Evolutionary conservation across 2,797 vertebrate genomes (phyloP).

Genomic region (Sitta carolinensis): DNA sequence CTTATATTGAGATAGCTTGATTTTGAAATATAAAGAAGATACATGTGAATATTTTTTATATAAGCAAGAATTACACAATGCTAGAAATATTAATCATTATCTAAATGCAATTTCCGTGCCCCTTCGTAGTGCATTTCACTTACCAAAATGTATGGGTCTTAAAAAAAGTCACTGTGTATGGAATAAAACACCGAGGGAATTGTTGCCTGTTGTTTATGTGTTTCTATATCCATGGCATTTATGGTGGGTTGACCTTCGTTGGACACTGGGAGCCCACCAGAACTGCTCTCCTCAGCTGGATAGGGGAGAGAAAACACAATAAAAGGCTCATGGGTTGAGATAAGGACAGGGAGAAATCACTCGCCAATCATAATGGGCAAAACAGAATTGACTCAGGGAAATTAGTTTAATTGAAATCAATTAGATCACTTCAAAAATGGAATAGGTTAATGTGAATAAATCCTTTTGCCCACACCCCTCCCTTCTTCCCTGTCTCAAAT

Average conservation of each 20-base stretch:
- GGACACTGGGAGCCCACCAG: background rate
- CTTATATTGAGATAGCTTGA: background rate
- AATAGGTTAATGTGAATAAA: background rate
- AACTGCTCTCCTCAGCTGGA: accelerated
- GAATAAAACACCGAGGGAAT: background rate
- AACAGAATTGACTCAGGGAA: background rate
- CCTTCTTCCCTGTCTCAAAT: background rate
- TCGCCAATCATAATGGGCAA: background rate
- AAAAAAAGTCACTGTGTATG: background rate
- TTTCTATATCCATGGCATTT: background rate
- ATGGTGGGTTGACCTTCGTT: background rate
- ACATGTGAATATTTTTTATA: background rate
- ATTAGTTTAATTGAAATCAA: background rate
- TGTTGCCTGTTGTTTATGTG: background rate
- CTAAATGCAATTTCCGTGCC: background rate
- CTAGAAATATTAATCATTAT: background rate
- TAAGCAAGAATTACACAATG: background rate
- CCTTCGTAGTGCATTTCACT: background rate
- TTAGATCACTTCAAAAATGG: background rate
- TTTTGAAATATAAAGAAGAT: background rate
- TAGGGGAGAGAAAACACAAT: background rate
- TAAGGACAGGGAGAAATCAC: background rate
- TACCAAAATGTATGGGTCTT: background rate
- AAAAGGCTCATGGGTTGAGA: background rate
- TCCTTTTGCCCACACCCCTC: accelerated